These are phyloP conservation scores for Tiliqua scincoides DNA, from an alignment of 2,113 vertebrate species.

Conservation along the genomic window DNA sequence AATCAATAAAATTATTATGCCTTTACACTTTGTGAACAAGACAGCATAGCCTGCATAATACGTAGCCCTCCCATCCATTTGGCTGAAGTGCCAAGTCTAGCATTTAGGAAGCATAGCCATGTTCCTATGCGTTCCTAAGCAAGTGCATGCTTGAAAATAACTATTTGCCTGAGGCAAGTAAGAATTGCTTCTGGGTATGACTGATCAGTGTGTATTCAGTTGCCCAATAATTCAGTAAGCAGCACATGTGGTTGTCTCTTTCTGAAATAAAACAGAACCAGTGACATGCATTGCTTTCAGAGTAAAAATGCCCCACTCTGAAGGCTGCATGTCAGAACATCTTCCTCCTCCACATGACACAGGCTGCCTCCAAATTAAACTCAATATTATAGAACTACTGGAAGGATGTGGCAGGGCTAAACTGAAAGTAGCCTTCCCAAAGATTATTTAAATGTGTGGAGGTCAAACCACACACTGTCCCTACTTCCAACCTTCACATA, in stretches of 20 bases:
- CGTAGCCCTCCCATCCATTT: not conserved
- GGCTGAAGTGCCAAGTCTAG: not conserved
- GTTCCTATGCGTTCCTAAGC: not conserved
- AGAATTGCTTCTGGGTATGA: not conserved
- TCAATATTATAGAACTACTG: not conserved
- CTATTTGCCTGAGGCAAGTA: not conserved
- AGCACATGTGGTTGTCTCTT: not conserved
- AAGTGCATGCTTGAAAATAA: not conserved
- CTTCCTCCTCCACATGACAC: too few species aligned
- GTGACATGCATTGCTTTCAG: not conserved
- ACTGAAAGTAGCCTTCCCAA: too few species aligned
- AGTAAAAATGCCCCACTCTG: not conserved
- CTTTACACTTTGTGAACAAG: slow-evolving; percentile 54
- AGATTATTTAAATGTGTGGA: too few species aligned
- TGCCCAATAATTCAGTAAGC: not conserved
- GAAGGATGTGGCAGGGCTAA: not conserved
- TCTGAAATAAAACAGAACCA: not conserved
- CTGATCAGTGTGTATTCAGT: not conserved
- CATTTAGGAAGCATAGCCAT: not conserved
- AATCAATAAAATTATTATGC: slow-evolving; percentile 60
- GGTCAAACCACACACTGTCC: too few species aligned
- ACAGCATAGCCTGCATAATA: slow-evolving; percentile 41
- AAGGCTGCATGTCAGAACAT: not conserved
- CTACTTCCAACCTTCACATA: too few species aligned
- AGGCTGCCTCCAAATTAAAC: not conserved